Evolutionary conservation across 1,140 invertebrate species (phyloP), one percentile per base, ranked within the genome.

Genomic region (Agrypnia vestita): DNA sequence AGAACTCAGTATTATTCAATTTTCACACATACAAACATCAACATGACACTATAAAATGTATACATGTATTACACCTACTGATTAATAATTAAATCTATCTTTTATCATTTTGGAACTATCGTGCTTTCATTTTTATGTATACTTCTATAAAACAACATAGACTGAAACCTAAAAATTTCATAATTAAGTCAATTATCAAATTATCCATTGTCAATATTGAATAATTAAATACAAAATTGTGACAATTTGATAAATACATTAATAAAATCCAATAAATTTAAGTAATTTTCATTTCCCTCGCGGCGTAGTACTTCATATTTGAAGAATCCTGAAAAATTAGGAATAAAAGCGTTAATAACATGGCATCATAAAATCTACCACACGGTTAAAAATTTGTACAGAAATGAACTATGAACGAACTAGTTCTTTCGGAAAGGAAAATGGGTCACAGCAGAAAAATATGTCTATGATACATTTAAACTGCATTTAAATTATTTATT

Each of bases 81-180:
- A 44, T 62, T 69, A 53, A 67, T 69, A 44, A 71, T 73, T 81
- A 78, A 51, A 21, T 59, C 72, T 79, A 80, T 61, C 21, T 44
- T 74, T 82, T 82, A 74, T 59, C 62, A 67, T 64, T 80, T 82
- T 79, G 81, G 81, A 82, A 82, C 81, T 82, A 80, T 82, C 81
- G 81, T 82, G 81, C 81, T 82, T 82, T 79, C 46, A 71, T 71
- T 76, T 62, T 69, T 21, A 78, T 78, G 47, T 53, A 61, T 61
- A 75, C 59, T 61, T 67, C 61, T 78, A 71, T 78, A 71, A 78
- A 69, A 71, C 55, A 69, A 78, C 35, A 67, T 56, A 64, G 46
- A 10, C 17, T 44, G 51, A 59, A 25, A 35, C 35, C n/a, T 75
- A 75, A 59, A 59, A 17, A 43, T 56, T 56, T 61, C 43, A 49